Percentiles rank a stretch among this genome's conserved stretches.
These are phyloP conservation scores for Gambusia yucatana DNA, from an alignment of 2,797 vertebrate species.

Conservation along the genomic window DNA sequence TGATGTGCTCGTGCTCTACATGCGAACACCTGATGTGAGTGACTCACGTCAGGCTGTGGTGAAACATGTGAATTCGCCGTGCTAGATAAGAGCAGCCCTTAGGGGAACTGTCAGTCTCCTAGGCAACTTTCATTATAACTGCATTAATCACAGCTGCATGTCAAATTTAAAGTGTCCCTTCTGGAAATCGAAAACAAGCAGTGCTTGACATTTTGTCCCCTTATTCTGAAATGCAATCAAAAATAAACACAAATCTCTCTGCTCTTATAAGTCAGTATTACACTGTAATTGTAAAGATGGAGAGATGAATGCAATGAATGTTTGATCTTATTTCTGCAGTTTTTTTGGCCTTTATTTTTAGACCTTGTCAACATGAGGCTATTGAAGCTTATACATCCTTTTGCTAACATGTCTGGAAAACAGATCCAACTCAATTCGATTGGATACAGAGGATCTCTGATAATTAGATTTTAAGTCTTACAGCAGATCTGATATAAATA, in stretches of 20 bases:
- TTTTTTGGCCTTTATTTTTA: background rate
- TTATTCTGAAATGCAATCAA: background rate
- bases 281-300: background rate
- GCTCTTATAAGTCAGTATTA: background rate
- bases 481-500: background rate
- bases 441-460: background rate
- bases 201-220: background rate
- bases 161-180: background rate
- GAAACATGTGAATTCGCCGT: constrained; percentile 38
- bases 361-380: background rate
- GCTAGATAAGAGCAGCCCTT: constrained; percentile 37
- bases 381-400: background rate
- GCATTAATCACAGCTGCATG: constrained; percentile 3
- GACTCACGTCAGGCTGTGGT: constrained; percentile 33
- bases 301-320: background rate
- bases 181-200: background rate
- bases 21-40: constrained; percentile 19
- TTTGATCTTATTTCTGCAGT: background rate
- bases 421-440: background rate
- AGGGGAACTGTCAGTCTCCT: constrained; percentile 37
- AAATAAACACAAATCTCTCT: background rate
- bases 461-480: background rate
- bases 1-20: constrained; percentile 1
- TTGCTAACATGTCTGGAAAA: background rate
- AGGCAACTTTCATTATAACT: constrained; percentile 18